A percentile compares a stretch with the other conserved stretches of the same genome.
phyloP scores from a whole-genome alignment of 2,888 invertebrate genomes.

The Agriopis leucophaearia region DNA sequence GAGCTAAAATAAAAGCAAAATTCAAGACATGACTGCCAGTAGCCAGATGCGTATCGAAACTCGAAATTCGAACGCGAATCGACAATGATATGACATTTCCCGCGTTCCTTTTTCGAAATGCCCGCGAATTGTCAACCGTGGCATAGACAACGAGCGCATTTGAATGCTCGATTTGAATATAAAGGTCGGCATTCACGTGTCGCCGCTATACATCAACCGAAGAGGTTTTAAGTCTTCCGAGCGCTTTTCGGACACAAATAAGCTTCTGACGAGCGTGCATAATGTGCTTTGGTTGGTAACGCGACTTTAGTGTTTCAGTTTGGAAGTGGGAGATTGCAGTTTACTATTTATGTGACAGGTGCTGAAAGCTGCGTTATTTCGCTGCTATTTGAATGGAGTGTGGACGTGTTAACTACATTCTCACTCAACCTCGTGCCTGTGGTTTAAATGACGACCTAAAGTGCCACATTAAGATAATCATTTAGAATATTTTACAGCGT shows the following conservation, averaged over 20 bases:
- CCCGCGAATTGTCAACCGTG: conserved; percentile 82
- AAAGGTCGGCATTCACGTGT: conserved; percentile 83
- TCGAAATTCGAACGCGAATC: conserved; percentile 65
- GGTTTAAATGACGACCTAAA: conserved; percentile 67
- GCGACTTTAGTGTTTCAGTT: conserved; percentile 35
- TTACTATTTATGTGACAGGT: conserved; percentile 58
- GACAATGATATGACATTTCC: conserved; percentile 79
- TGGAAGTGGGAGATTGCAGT: conserved; percentile 46
- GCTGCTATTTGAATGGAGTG: conserved; percentile 62
- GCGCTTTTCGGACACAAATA: conserved; percentile 85
- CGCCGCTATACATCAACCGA: conserved; percentile 81
- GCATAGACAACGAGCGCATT: conserved; percentile 82
- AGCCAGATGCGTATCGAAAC: conserved; percentile 81
- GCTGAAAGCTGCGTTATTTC: conserved; percentile 63
- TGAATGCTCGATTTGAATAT: conserved; percentile 85
- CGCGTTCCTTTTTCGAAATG: conserved; percentile 81
- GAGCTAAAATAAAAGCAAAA: conserved; percentile 72
- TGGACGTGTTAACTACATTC: conserved; percentile 63
- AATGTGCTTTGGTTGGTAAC: conserved; percentile 59
- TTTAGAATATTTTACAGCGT: conserved; percentile 81
- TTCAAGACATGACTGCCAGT: conserved; percentile 66
- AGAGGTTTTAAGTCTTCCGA: conserved; percentile 83
- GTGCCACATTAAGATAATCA: conserved; percentile 74
- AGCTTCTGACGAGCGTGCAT: conserved; percentile 74
- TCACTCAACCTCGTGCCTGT: conserved; percentile 52